Base-by-base conservation (phyloP, 2,888 invertebrate species). In the Drosophila aldrichi region DNA sequence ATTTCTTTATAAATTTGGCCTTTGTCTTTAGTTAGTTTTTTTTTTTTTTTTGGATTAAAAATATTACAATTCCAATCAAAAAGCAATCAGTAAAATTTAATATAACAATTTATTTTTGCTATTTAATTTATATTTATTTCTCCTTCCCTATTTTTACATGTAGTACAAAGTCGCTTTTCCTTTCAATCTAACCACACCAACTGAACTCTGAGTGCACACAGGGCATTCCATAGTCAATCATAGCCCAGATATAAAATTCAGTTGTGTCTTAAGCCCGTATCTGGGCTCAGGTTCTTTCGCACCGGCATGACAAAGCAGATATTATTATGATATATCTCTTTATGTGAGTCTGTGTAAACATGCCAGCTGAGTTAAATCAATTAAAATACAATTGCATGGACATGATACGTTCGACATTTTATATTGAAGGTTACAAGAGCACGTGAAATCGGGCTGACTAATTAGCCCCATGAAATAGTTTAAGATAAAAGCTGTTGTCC, bases 221-320 rank as follows among this genome's bases (percentile, higher is more conserved):
- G 49, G 29, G 20, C 51, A 44, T 51, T n/a, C 9, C 2, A 0
- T 2, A n/a, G 51, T 52, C 36, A 38, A 36, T 1, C 20, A 14
- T 4, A 12, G 10, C 20, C 29, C n/a, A 12, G 4, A 7, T 1
- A n/a, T 7, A 5, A 3, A 12, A 12, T 16, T 65, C 7, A 38
- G 16, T 46, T 32, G 10, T 36, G 32, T 32, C 36, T 56, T 43
- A 16, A 32, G 43, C 16, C 44, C 16, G 5, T 48, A 41, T 65
- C 44, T 36, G 61, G 5, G 22, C 29, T 78, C 25, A 54, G 51
- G 40, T 59, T 73, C 65, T 65, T 79, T 61, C 60, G 46, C 51
- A 65, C 64, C 76, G 79, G 67, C 67, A 68, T 77, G 79, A 77
- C 71, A 12, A 10, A 20, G 56, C 77, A 60, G 1, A n/a, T n/a